Evolutionary conservation across 1,140 invertebrate genomes (phyloP), one percentile per base, ranked within the genome.

Genomic region (Heliconius congener): DNA sequence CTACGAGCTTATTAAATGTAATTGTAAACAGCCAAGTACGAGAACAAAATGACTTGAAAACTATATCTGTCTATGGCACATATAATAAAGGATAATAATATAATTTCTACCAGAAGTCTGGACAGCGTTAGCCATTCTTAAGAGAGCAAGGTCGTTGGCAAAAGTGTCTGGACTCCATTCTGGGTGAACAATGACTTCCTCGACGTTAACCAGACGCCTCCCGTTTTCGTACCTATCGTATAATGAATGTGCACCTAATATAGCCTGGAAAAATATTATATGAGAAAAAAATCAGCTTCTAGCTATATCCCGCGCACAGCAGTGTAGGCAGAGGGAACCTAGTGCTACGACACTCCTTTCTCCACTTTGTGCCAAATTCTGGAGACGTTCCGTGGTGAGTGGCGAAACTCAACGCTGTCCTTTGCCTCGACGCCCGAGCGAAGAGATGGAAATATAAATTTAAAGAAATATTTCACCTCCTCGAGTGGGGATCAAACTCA

Each of bases 131-230:
- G 95, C 94, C 4, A 97, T 88, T 13, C 95, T 90, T 0, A 98
- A 86, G 2, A 97, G 88, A 0, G 97, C 97, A 3, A 97, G 88
- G 83, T 98, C 97, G 82, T 97, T 96, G n/a, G 94, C 88, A n/a
- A 96, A 92, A 11, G 94, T 95, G 6, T 94, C 95, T 0, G 95
- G 90, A 30, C 95, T 94, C 86, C 96, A 98, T 2, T 95, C 94
- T 0, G 97, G 97, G 91, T 97, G 97, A 1, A 95, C 83, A 1
- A 96, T 92, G n/a, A 97, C 95, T 0, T 95, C 93, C 0, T 92
- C 91, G 0, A 97, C 96, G 71, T 95, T 95, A 2, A 96, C 91
- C 18, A 96, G 95, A 5, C 93, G 90, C 0, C 93, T 86, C 0
- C 93, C 93, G 71, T 92, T 91, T 82, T 94, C 93, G 66, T 91